Conservation (phyloP, 2,888 invertebrate species). For the Cybosia mesomella region DNA sequence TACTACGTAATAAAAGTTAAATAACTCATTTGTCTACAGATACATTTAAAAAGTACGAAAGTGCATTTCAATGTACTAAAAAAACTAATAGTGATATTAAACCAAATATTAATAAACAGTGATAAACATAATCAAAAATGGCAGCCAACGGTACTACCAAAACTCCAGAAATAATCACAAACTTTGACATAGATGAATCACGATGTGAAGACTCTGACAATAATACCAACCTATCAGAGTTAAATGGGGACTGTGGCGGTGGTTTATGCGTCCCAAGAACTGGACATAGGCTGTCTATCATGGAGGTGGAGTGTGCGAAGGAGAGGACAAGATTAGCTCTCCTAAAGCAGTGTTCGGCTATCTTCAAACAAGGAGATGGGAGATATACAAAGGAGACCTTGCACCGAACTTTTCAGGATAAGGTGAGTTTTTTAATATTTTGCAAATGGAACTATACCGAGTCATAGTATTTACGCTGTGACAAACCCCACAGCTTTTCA, state of each 20-base stretch:
- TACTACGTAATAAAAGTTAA: too few relatives aligned
- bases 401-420: constrained; percentile 89
- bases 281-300: constrained; percentile 86
- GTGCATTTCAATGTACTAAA: not conserved
- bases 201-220: constrained; percentile 21
- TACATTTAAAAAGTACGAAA: not conserved
- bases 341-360: constrained; percentile 89
- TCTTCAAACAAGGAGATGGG: constrained; percentile 88
- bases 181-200: constrained; percentile 43
- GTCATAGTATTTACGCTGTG: constrained; percentile 2
- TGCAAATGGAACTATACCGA: not conserved
- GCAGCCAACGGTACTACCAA: constrained; percentile 34
- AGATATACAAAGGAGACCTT: constrained; percentile 89
- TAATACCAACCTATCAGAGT: constrained; percentile 15
- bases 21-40: too few relatives aligned
- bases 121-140: constrained; percentile 36
- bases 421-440: constrained; percentile 82
- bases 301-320: constrained; percentile 90
- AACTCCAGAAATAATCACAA: constrained; percentile 43
- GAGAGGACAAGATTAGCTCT: constrained; percentile 88
- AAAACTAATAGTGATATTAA: not conserved
- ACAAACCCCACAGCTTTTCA: too few relatives aligned
- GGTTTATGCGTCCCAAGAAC: constrained; percentile 56
- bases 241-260: constrained; percentile 24
- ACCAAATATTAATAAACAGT: constrained; percentile 25